Percentiles rank a stretch among this genome's conserved stretches.
Conservation (phyloP, 2,113 vertebrate species). For the Gymnogyps californianus region DNA sequence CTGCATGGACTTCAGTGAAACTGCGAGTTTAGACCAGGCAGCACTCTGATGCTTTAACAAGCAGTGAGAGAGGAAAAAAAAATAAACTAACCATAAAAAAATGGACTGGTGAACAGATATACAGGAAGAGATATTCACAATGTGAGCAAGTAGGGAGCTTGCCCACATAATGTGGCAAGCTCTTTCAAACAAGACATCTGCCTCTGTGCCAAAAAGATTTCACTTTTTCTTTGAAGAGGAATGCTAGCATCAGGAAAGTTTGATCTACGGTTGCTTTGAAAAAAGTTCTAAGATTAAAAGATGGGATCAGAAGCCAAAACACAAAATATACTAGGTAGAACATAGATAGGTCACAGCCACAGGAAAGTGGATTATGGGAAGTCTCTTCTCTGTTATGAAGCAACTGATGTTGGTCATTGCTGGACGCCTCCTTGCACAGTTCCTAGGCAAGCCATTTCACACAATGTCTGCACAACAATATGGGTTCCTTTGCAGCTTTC, state of each 20-base stretch:
- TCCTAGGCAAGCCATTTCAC: background rate
- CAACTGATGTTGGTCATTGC: background rate
- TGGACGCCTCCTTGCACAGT: background rate
- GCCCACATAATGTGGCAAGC: background rate
- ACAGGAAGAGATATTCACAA: background rate
- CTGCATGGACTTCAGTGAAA: background rate
- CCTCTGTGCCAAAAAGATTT: background rate
- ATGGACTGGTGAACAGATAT: background rate
- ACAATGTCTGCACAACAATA: background rate
- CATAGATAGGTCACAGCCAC: background rate
- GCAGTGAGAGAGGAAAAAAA: too few relatives aligned
- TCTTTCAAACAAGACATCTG: background rate
- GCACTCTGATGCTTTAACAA: background rate
- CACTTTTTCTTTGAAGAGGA: background rate
- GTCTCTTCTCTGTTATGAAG: background rate
- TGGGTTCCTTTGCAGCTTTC: background rate
- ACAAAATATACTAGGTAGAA: background rate
- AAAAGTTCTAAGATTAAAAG: background rate
- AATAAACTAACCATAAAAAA: background rate
- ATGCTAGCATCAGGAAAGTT: background rate
- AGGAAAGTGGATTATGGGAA: background rate
- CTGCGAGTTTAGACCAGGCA: background rate
- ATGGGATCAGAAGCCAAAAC: background rate
- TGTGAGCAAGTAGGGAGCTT: background rate
- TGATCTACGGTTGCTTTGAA: background rate